Base-by-base conservation (phyloP, 2,888 invertebrate genomes). In the Lasioglossum oenotherae region DNA sequence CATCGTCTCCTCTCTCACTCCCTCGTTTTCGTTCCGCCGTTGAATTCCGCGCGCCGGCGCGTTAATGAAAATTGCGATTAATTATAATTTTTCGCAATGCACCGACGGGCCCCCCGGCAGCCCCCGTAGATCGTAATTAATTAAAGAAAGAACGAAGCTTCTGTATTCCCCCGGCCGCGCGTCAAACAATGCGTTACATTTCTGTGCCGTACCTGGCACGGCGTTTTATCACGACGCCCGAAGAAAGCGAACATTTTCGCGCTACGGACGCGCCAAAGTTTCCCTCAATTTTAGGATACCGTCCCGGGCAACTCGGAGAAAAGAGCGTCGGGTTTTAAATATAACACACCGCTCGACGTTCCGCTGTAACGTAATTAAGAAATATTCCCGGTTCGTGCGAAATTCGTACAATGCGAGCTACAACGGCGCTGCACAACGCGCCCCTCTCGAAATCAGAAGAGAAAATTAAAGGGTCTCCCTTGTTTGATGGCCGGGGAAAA, bases 21-120 rank as follows among this genome's bases (percentile, higher is more conserved):
- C 31, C 64, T 10, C 57, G 8, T 35, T 49, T 69, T 44, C 57
- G 69, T 79, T 72, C 49, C 74, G 35, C 19, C 27, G 53, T n/a
- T 35, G 74, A 75, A 80, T 85, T 80, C 77, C 71, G 35, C 69
- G 23, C 44, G 49, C 69, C 23, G 81, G 69, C 60, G 69, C 82
- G 81, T 77, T 82, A 83, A 86, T 82, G 76, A 76, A 78, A 86
- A 77, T 78, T 77, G 79, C 78, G 77, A 84, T 85, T 81, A 86
- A 86, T 86, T 83, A 87, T 79, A 83, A 84, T 79, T 83, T 76
- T 74, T 79, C 83, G 64, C 78, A 81, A 83, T 74, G 81, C 78
- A 35, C 75, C 23, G 77, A 35, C 46, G 31, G 1, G 35, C 73
- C 31, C 19, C 46, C 8, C 46, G 46, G n/a, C 41, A 0, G 49